A percentile compares a stretch with the other conserved stretches of the same genome.
phyloP scores from a whole-genome alignment of 2,797 vertebrate species.

The Pelochelys cantorii region DNA sequence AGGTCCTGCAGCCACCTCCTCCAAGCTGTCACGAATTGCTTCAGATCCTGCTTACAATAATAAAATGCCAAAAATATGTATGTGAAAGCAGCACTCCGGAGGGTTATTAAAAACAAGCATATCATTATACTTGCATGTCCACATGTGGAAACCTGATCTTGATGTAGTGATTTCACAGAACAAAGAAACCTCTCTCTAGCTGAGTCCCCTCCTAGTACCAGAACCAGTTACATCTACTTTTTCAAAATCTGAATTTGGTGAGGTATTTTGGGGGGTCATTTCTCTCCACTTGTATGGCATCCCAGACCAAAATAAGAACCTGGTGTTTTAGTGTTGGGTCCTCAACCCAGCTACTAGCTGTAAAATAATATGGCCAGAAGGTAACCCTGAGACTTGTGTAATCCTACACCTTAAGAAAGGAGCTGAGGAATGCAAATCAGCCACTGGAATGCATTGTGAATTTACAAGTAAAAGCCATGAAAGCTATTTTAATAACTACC shows the following conservation, averaged over 20 bases:
- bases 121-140: not conserved
- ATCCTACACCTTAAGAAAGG: not conserved
- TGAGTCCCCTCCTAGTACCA: not conserved
- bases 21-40: not conserved
- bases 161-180: not conserved
- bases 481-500: not conserved
- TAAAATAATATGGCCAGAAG: not conserved
- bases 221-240: not conserved
- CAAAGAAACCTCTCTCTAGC: not conserved
- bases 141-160: not conserved
- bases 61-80: not conserved
- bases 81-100: not conserved
- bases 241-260: not conserved
- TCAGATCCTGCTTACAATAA: not conserved
- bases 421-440: not conserved
- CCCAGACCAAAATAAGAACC: not conserved
- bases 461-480: not conserved
- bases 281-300: not conserved
- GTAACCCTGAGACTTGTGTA: not conserved
- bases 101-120: not conserved
- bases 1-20: not conserved
- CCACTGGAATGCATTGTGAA: not conserved
- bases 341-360: not conserved
- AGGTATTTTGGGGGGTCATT: not conserved
- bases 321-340: not conserved